These are phyloP conservation scores for Pocillopora meandrina DNA, from an alignment of 92 coral and sea anemone genomes.

Conservation along the genomic window DNA sequence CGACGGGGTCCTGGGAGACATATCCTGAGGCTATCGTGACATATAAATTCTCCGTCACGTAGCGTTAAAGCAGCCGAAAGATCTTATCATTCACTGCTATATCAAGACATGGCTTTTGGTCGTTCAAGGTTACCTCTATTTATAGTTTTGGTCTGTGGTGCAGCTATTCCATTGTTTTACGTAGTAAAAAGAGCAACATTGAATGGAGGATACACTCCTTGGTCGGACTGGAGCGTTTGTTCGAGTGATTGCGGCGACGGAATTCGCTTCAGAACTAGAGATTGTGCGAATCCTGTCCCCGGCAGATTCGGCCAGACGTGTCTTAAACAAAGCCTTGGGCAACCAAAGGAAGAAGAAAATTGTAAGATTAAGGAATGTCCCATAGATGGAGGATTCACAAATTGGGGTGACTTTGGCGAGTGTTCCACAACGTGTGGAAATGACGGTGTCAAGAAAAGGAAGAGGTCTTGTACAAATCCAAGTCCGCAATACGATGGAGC, in stretches of 20 bases:
- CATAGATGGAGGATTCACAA: slow-evolving; percentile 57
- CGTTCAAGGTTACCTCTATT: background rate
- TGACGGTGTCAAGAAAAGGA: slow-evolving; percentile 47
- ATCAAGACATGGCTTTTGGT: background rate
- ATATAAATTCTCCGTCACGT: too few species aligned
- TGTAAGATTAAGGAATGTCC: slow-evolving; percentile 68
- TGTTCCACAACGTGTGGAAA: slow-evolving; percentile 58
- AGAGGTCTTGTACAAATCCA: slow-evolving; percentile 62
- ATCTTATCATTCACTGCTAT: too few species aligned
- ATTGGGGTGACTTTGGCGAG: slow-evolving; percentile 62
- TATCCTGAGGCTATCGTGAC: too few species aligned
- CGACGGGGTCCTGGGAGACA: too few species aligned
- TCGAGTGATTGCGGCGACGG: slow-evolving; percentile 67
- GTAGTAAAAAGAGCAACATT: slow-evolving; percentile 2
- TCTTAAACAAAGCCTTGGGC: slow-evolving; percentile 18
- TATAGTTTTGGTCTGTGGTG: background rate
- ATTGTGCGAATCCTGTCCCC: slow-evolving; percentile 59
- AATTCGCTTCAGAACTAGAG: slow-evolving; percentile 34
- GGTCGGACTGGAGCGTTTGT: slow-evolving; percentile 69
- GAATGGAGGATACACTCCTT: slow-evolving; percentile 51
- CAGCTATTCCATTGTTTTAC: slow-evolving; percentile 26
- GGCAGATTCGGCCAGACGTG: slow-evolving; percentile 57
- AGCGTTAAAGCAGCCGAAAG: too few species aligned
- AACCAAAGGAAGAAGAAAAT: slow-evolving; percentile 17
- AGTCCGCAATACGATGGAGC: slow-evolving; percentile 58